Percentiles rank a stretch among this genome's conserved stretches.
phyloP scores from a whole-genome alignment of 2,888 invertebrate genomes.

The Campopleginae sp. region DNA sequence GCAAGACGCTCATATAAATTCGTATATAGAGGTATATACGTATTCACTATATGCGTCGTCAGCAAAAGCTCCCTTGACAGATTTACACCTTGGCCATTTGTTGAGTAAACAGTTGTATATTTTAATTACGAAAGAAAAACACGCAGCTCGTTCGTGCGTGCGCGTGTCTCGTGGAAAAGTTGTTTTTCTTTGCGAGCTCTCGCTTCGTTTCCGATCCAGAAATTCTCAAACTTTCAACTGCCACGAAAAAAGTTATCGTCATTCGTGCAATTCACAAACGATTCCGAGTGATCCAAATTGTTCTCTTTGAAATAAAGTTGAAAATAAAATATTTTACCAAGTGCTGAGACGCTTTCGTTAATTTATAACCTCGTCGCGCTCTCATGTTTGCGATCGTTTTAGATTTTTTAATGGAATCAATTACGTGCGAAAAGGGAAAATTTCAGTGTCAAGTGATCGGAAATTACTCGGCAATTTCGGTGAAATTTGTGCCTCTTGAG shows the following conservation, averaged over 20 bases:
- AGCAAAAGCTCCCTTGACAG: conserved; percentile 51
- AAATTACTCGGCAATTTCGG: neutral
- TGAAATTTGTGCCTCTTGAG: neutral
- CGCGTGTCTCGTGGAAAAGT: conserved; percentile 10
- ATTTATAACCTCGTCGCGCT: conserved; percentile 13
- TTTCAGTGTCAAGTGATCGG: neutral
- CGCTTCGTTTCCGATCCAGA: conserved; percentile 30
- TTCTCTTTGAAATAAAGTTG: neutral
- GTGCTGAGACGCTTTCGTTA: conserved; percentile 5
- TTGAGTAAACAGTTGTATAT: conserved; percentile 68
- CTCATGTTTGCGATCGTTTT: conserved; percentile 5
- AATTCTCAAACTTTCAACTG: conserved; percentile 45
- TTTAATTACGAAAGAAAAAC: conserved; percentile 61
- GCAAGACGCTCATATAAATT: conserved; percentile 32
- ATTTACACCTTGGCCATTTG: conserved; percentile 66
- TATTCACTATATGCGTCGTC: conserved; percentile 21
- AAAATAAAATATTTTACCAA: conserved; percentile 32
- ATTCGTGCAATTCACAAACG: conserved; percentile 16
- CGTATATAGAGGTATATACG: conserved; percentile 6
- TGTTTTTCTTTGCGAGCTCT: conserved; percentile 21
- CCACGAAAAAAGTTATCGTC: conserved; percentile 56
- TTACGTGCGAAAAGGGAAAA: neutral
- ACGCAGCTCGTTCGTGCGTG: conserved; percentile 2
- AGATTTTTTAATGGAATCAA: neutral
- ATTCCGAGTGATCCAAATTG: conserved; percentile 43